Base-by-base conservation (phyloP, 1,140 invertebrate species). In the Apis florea region DNA sequence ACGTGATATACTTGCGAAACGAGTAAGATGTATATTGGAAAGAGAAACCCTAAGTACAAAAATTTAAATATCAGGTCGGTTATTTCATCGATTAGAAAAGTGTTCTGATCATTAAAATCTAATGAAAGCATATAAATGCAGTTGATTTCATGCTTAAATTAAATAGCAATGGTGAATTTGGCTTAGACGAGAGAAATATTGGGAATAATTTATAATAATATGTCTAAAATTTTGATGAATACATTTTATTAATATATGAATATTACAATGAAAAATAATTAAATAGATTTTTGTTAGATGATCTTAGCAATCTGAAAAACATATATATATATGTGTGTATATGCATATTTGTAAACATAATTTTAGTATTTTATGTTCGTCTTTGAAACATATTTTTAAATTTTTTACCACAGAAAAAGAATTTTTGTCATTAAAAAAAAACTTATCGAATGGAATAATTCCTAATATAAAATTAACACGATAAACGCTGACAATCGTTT, bases 71-170 rank as follows among this genome's bases (percentile, higher is more conserved):
- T 21, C 21, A 5, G 17, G 21, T 47, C 13, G 13, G 66, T 89
- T 85, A 76, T 74, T 58, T 79, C 59, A 82, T 83, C 85, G 82
- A 77, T 85, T 87, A 79, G 78, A 80, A 79, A 85, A 79, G 63
- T 82, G 85, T 84, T 82, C 49, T 76, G 67, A 68, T 83, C 83
- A 77, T 85, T 84, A 82, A 83, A 82, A 64, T 83, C 68, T 31
- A 64, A 78, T 81, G 79, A 87, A 70, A 75, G 69, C 71, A 78
- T 71, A 73, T 69, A 83, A 74, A 89, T 78, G 67, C 81, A 82
- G 84, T 85, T 85, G 71, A 82, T 66, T 85, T 85, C 66, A 70
- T 66, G 79, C 40, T 67, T 63, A 31, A 26, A 40, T 40, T 6
- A 40, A 40, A 40, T 40, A 40, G 31, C 4, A 40, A 40, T 40